Conservation (phyloP, 2,113 vertebrate species). For the Ellobius talpinus region DNA sequence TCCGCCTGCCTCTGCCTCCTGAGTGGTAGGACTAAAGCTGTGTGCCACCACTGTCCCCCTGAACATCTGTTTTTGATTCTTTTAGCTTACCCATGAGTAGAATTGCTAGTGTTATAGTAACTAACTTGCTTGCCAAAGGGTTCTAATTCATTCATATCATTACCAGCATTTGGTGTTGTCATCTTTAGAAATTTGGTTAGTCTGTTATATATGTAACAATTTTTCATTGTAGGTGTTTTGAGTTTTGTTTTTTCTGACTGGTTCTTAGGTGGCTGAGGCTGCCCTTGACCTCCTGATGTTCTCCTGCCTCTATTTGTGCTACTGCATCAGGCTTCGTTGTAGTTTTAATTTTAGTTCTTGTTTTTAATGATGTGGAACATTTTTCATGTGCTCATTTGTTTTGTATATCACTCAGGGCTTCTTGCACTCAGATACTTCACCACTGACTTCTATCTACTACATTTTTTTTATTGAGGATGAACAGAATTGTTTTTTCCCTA, state of each 20-base stretch:
- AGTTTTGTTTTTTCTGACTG: neutral
- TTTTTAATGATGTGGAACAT: slow-evolving; percentile 3
- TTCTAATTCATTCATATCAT: slow-evolving; percentile 22
- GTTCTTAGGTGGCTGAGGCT: neutral
- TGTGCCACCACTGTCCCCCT: neutral
- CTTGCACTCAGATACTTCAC: neutral
- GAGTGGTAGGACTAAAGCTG: no score
- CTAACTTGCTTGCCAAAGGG: neutral
- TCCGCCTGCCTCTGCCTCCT: no score
- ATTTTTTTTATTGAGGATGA: neutral
- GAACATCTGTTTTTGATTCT: neutral
- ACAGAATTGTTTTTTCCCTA: neutral
- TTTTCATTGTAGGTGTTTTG: neutral
- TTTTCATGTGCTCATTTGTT: neutral
- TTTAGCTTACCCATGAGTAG: neutral
- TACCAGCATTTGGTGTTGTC: neutral
- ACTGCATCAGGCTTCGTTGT: neutral
- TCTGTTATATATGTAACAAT: neutral
- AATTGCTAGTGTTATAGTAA: neutral
- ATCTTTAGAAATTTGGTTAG: slow-evolving; percentile 26
- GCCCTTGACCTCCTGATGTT: neutral
- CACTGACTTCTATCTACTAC: neutral
- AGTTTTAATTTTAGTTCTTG: slow-evolving; percentile 45
- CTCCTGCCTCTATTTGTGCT: neutral
- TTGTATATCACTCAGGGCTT: neutral